Conservation (phyloP, 2,113 vertebrate species). For the Anguilla japonica region DNA sequence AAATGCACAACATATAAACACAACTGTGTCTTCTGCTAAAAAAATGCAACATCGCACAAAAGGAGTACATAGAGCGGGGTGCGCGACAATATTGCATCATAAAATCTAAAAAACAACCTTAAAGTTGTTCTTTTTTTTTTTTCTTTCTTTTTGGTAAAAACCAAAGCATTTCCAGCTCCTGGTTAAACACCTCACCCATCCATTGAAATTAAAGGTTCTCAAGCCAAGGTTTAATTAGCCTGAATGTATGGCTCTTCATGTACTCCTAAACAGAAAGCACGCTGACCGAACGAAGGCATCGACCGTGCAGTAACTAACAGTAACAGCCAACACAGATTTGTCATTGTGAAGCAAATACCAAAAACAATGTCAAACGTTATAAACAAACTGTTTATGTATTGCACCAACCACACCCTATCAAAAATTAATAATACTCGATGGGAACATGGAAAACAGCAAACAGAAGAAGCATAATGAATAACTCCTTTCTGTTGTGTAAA, state of each 20-base stretch:
- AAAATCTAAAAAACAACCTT: neutral
- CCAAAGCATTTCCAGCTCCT: neutral
- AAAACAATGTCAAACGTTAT: neutral
- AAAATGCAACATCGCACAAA: neutral
- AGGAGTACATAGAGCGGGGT: neutral
- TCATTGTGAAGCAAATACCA: neutral
- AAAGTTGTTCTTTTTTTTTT: too few relatives aligned
- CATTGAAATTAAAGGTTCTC: neutral
- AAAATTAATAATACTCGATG: neutral
- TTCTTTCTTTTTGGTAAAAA: neutral
- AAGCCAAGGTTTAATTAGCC: neutral
- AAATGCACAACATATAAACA: neutral
- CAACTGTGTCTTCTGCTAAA: neutral
- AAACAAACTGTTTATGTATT: neutral
- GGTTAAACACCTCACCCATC: neutral
- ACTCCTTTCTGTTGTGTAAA: neutral
- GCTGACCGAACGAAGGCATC: neutral
- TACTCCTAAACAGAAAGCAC: neutral
- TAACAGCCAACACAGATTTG: neutral
- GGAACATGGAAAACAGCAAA: neutral
- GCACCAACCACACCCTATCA: neutral
- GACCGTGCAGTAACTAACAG: neutral
- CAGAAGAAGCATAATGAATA: neutral
- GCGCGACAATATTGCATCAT: neutral
- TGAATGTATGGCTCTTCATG: neutral